These are phyloP conservation scores for Malurus cyaneus DNA, from an alignment of 2,113 vertebrate genomes.

Conservation along the genomic window DNA sequence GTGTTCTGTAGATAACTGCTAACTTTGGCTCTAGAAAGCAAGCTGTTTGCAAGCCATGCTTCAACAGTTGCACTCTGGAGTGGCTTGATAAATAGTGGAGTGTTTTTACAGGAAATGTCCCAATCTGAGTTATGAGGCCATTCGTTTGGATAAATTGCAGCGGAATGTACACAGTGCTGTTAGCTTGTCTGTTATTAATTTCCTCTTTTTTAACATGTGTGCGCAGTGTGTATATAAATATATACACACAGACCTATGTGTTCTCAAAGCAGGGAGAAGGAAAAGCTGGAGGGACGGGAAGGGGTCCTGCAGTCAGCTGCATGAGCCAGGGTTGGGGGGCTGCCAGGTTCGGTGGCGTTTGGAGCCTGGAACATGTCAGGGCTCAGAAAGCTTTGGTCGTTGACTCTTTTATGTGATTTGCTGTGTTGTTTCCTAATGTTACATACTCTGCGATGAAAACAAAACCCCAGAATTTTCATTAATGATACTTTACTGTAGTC, in stretches of 20 bases:
- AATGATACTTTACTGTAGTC: background rate
- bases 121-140: background rate
- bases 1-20: background rate
- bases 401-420: background rate
- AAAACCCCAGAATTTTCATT: background rate
- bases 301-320: background rate
- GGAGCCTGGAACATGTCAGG: background rate
- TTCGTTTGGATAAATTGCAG: background rate
- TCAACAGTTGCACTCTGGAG: background rate
- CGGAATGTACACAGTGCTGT: background rate
- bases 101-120: constrained; percentile 23
- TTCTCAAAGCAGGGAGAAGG: background rate
- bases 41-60: background rate
- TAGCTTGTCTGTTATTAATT: background rate
- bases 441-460: background rate
- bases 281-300: background rate
- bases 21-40: background rate
- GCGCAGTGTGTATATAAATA: background rate
- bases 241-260: background rate
- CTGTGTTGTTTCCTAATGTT: background rate
- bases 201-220: background rate
- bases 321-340: background rate
- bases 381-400: background rate
- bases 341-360: accelerated
- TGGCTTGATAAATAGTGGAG: background rate